phyloP scores from a whole-genome alignment of 2,113 vertebrate species.

The Eolophus roseicapilla region DNA sequence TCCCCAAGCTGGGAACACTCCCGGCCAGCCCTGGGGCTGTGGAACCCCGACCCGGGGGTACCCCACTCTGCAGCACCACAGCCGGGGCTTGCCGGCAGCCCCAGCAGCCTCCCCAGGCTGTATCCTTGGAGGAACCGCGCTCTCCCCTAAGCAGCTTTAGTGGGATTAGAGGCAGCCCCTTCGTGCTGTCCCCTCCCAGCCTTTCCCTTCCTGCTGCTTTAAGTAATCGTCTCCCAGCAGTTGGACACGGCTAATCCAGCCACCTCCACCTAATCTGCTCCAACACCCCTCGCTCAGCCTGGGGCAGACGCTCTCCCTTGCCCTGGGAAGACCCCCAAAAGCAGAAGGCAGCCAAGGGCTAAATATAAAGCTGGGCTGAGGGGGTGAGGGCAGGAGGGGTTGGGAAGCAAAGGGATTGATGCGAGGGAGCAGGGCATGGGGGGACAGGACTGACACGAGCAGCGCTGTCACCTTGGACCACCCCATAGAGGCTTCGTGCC shows the following conservation, averaged over 20 bases:
- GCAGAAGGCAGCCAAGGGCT: background rate
- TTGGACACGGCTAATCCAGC: slow-evolving; percentile 23
- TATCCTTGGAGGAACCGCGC: slow-evolving; percentile 28
- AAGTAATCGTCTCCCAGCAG: slow-evolving; percentile 43
- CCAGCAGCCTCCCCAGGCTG: background rate
- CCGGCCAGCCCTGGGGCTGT: background rate
- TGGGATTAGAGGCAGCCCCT: slow-evolving; percentile 36
- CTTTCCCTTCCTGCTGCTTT: slow-evolving; percentile 18
- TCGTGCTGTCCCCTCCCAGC: slow-evolving; percentile 10
- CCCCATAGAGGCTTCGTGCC: background rate
- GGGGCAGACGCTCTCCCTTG: background rate
- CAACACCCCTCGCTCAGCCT: background rate
- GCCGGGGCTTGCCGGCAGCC: background rate
- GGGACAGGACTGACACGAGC: background rate
- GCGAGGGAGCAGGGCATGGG: background rate
- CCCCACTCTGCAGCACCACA: background rate
- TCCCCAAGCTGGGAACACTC: background rate
- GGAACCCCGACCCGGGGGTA: accelerated
- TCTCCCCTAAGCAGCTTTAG: slow-evolving; percentile 29
- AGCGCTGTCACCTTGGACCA: background rate
- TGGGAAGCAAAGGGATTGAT: slow-evolving; percentile 13
- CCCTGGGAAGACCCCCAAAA: background rate
- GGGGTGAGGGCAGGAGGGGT: background rate
- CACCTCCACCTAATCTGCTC: slow-evolving; percentile 48
- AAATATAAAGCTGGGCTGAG: background rate